Conservation (phyloP, 2,113 vertebrate genomes). For the Agapornis roseicollis region DNA sequence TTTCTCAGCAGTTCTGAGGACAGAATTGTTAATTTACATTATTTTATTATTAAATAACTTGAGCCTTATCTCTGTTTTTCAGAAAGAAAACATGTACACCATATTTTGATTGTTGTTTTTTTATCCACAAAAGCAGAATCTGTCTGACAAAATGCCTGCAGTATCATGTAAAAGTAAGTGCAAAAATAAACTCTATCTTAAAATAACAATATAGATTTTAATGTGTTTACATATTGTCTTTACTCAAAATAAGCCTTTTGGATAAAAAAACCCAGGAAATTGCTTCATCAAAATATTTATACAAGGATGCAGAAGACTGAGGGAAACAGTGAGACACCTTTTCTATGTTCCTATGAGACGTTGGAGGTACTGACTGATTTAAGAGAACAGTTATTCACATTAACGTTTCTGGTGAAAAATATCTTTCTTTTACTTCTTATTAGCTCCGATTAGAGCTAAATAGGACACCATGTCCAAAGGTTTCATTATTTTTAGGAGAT, state of each 20-base stretch:
- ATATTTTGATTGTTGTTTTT: not conserved
- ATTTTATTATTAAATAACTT: not conserved
- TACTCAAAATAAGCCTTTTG: accelerated
- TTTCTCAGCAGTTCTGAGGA: not conserved
- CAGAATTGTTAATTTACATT: not conserved
- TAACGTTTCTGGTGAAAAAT: not conserved
- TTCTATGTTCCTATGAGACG: accelerated
- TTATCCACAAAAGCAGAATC: not conserved
- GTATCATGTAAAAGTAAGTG: not conserved
- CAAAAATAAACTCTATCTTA: not conserved
- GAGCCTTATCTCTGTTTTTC: accelerated
- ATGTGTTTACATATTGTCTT: accelerated
- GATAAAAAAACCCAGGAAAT: not conserved
- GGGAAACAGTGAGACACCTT: not conserved
- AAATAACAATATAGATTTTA: not conserved
- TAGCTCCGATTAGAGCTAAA: not conserved
- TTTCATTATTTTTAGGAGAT: not conserved
- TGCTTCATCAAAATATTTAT: not conserved
- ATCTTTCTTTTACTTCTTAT: not conserved
- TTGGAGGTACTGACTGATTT: not conserved
- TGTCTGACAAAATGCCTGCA: not conserved
- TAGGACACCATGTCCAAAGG: not conserved
- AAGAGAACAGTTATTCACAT: not conserved
- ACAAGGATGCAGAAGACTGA: accelerated
- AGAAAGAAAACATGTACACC: not conserved